Conservation (phyloP, 2,797 vertebrate genomes). For the Jordanella pulchra region DNA sequence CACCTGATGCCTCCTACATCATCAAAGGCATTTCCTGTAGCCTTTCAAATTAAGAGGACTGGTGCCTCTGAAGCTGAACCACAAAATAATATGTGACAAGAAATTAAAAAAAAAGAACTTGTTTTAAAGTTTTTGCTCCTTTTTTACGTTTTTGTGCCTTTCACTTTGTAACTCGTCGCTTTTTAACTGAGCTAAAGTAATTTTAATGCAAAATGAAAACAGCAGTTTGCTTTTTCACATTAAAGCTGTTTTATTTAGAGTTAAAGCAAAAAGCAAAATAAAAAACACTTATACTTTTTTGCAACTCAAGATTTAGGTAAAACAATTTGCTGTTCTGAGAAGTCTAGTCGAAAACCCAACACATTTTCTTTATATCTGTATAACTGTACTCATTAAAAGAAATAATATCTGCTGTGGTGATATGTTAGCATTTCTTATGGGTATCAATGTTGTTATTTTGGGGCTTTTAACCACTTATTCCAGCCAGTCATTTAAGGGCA, state of each 20-base stretch:
- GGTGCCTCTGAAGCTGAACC: background rate
- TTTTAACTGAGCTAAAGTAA: background rate
- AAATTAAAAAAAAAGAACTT: background rate
- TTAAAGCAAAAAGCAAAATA: background rate
- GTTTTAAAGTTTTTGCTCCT: background rate
- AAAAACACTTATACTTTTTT: background rate
- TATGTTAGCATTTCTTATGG: background rate
- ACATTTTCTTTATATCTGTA: background rate
- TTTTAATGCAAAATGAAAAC: background rate
- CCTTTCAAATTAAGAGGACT: background rate
- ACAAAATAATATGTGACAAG: background rate
- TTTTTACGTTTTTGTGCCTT: background rate
- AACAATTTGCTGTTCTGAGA: background rate
- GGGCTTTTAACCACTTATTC: background rate
- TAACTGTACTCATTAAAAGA: background rate
- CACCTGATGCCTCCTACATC: background rate
- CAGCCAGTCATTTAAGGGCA: too few relatives aligned
- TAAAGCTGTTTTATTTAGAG: background rate
- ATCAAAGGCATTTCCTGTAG: conserved; percentile 2
- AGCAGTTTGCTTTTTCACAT: background rate
- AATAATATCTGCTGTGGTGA: background rate
- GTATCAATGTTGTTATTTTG: background rate
- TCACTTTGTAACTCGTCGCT: background rate
- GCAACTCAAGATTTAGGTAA: background rate
- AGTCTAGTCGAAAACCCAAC: background rate